Evolutionary conservation across 2,888 invertebrate genomes (phyloP).

Genomic region (Bunonema sp.): DNA sequence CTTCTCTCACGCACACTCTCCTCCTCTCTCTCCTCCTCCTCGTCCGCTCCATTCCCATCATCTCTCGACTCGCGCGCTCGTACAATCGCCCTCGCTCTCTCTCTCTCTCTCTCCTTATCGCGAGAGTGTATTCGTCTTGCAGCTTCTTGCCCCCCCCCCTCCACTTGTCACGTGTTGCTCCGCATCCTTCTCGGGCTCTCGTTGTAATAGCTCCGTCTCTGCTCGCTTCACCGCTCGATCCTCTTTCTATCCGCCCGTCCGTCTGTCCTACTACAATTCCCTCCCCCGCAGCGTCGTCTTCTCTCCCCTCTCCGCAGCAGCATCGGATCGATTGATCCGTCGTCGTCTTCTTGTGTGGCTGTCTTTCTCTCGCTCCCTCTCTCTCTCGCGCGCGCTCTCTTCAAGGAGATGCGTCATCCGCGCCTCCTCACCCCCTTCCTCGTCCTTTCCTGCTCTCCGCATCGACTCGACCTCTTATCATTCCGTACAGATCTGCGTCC

Average conservation of each 20-base stretch:
- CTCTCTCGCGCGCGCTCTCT: slow-evolving; percentile 5
- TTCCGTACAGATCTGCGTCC: not conserved
- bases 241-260: not conserved
- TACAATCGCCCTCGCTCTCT: not conserved
- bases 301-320: not conserved
- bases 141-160: not conserved
- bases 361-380: not conserved
- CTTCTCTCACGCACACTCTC: not conserved
- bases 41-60: not conserved
- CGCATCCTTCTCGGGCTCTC: not conserved
- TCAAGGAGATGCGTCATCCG: no score
- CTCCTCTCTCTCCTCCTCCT: not conserved
- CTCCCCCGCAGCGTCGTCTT: not conserved
- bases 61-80: not conserved
- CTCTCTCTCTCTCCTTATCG: not conserved
- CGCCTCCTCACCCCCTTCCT: slow-evolving; percentile 2
- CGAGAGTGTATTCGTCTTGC: not conserved
- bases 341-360: not conserved
- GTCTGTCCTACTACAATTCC: not conserved
- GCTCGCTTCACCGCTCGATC: not conserved
- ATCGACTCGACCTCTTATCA: not conserved
- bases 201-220: not conserved
- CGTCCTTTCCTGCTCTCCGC: not conserved
- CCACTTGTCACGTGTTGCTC: not conserved
- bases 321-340: not conserved